Percentiles rank a stretch among this genome's conserved stretches.
Evolutionary conservation across 2,113 vertebrate species (phyloP).

Genomic region (Chaenocephalus aceratus): DNA sequence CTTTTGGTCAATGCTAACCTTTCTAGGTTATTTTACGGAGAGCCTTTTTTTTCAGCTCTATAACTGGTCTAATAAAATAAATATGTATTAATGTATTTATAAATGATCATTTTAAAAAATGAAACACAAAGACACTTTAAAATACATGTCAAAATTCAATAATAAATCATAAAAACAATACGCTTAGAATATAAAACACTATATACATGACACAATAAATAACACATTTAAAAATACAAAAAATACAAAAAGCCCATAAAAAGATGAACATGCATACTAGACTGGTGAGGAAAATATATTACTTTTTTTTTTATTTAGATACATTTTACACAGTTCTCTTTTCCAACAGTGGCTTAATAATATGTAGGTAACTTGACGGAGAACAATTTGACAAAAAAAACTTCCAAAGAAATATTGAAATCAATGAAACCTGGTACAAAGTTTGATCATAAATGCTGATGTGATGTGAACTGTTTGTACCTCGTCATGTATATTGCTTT

Average conservation of each 20-base stretch:
- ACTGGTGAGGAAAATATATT: not conserved
- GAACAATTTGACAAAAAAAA: not conserved
- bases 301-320: too few species aligned
- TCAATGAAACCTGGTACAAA: too few species aligned
- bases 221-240: too few species aligned
- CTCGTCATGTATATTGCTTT: not conserved
- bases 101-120: too few species aligned
- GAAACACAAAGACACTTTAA: too few species aligned
- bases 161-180: too few species aligned
- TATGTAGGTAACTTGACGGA: not conserved
- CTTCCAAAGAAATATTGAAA: not conserved
- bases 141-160: too few species aligned
- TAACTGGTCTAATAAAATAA: not conserved
- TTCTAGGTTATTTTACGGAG: not conserved
- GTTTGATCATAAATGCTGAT: not conserved
- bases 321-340: not conserved
- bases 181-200: too few species aligned
- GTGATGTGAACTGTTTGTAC: not conserved
- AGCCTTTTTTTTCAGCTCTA: not conserved
- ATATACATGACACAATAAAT: too few species aligned
- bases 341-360: not conserved
- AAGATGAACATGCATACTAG: not conserved
- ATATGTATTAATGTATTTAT: too few species aligned
- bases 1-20: slow-evolving; percentile 1
- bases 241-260: not conserved